phyloP scores from a whole-genome alignment of 2,797 vertebrate species.

The Periophthalmus magnuspinnatus region DNA sequence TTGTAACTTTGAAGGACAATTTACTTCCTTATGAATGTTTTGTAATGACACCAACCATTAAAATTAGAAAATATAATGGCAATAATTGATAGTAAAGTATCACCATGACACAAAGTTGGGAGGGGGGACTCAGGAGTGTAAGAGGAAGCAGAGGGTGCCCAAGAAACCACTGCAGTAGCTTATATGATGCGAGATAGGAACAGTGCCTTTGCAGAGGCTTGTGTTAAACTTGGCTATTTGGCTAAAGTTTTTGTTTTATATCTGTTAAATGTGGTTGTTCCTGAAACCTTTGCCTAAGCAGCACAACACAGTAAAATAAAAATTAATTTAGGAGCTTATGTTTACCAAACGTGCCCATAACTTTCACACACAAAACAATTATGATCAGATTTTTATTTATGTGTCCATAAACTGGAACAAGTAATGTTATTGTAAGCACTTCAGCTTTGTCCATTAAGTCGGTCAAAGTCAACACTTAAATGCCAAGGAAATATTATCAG shows the following conservation, averaged over 20 bases:
- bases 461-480: constrained; percentile 23
- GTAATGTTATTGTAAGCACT: constrained; percentile 39
- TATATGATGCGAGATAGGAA: not conserved
- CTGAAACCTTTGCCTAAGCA: not conserved
- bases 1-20: too few species aligned
- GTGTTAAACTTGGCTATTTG: too few species aligned
- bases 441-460: constrained; percentile 31
- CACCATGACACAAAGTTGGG: too few species aligned
- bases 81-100: too few species aligned
- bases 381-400: constrained; percentile 37
- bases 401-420: constrained; percentile 50
- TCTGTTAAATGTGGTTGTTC: not conserved
- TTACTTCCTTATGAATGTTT: too few species aligned
- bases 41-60: too few species aligned
- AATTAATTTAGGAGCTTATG: constrained; percentile 3
- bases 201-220: not conserved
- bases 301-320: not conserved
- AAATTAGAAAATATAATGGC: too few species aligned
- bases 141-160: too few species aligned
- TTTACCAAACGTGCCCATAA: constrained; percentile 13
- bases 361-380: constrained; percentile 34
- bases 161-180: too few species aligned
- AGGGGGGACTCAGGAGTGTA: too few species aligned
- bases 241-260: not conserved
- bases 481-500: constrained; percentile 48